Evolutionary conservation across 2,888 invertebrate species (phyloP), one percentile per base, ranked within the genome.

Genomic region (Euzophera pinguis): DNA sequence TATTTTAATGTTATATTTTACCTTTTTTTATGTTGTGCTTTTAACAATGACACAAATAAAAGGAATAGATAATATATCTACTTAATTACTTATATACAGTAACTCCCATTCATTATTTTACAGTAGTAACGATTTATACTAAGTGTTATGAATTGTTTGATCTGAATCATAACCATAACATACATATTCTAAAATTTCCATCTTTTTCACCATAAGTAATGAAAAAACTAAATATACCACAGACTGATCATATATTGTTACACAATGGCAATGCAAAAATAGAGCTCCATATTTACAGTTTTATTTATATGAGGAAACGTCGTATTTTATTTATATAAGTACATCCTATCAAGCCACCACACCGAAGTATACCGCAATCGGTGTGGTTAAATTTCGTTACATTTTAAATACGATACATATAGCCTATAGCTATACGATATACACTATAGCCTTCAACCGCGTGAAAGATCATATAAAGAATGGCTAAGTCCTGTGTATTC

Each of bases 1-100:
- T 62, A 64, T 43, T 42, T 57, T 63, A 60, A 22, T 42, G 53
- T 61, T 64, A 63, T 57, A 22, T 1, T n/a, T 34, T 50, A 61
- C 63, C 60, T 60, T 54, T 52, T 54, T 50, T 39, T 48, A 63
- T 22, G 5, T 22, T 22, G 59, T 61, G 58, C 61, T 62, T 64
- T 59, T 27, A 55, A 41, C 47, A 47, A 34, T 17, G 48, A 22
- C 5, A 45, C 45, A 32, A 22, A 14, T 32, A 32, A 45, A 45
- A 27, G 16, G 9, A 4, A 37, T 22, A 12, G 42, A 7, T 43
- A 43, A 12, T 22, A 7, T 27, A 43, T 7, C 27, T 12, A 43
- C 4, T 41, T 16, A 43, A n/a, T 22, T 27, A 43, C 8, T 4
- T 45, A 45, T 45, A 13, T 45, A 45, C 45, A 45, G 13, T 13